Percentiles rank a stretch among this genome's conserved stretches.
These are phyloP conservation scores for Volucella inflata DNA, from an alignment of 2,888 invertebrate genomes.

Conservation along the genomic window DNA sequence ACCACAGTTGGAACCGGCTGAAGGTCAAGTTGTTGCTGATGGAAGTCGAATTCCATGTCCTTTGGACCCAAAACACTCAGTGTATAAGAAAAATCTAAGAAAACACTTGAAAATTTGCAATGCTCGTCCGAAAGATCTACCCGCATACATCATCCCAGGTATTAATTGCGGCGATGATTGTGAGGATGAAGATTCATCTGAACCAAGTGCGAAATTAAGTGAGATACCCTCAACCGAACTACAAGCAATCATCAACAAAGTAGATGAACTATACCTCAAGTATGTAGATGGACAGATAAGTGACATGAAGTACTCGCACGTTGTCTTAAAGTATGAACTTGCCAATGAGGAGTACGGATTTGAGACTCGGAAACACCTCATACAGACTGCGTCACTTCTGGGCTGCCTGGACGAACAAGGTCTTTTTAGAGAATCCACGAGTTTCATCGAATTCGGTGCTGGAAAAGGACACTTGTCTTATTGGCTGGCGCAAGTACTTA, in stretches of 20 bases:
- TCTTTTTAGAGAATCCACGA: conserved; percentile 86
- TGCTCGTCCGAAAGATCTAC: conserved; percentile 85
- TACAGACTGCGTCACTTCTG: conserved; percentile 91
- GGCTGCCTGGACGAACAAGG: conserved; percentile 87
- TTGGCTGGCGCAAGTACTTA: conserved; percentile 88
- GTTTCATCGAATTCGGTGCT: conserved; percentile 94
- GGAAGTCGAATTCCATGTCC: conserved; percentile 88
- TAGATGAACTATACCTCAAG: conserved; percentile 83
- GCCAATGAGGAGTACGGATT: conserved; percentile 86
- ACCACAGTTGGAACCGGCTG: conserved; percentile 77
- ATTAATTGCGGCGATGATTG: conserved; percentile 79
- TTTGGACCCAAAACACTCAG: conserved; percentile 89
- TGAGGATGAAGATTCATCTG: conserved; percentile 40
- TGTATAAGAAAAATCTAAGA: conserved; percentile 87
- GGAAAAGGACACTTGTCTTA: conserved; percentile 94
- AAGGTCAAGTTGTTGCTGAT: conserved; percentile 66
- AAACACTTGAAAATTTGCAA: conserved; percentile 91
- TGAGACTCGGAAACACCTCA: conserved; percentile 89
- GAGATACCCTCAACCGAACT: conserved; percentile 82
- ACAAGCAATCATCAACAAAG: conserved; percentile 83
- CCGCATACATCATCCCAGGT: conserved; percentile 82
- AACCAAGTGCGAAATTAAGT: conserved; percentile 80
- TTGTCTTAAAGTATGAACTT: conserved; percentile 84
- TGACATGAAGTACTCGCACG: conserved; percentile 83
- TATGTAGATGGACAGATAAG: conserved; percentile 82